A percentile compares a stretch with the other conserved stretches of the same genome.
phyloP scores from a whole-genome alignment of 2,888 invertebrate species.

The Dinocampus coccinellae region DNA sequence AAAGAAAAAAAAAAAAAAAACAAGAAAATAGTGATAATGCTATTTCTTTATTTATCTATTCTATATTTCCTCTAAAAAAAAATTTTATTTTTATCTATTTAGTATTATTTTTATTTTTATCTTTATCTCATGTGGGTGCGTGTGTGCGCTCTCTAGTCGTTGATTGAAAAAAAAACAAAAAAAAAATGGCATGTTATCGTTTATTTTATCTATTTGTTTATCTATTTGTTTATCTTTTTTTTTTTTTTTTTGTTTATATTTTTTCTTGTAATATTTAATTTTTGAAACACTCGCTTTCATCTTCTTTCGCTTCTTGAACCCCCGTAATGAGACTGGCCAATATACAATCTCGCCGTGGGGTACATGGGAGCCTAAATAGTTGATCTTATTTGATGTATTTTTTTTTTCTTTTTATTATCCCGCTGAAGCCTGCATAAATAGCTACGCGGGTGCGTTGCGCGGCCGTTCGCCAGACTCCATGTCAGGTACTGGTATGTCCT shows the following conservation, averaged over 20 bases:
- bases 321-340: conserved; percentile 44
- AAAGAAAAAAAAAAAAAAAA: neutral
- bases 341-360: conserved; percentile 43
- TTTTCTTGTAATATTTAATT: neutral
- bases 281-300: conserved; percentile 39
- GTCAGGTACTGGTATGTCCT: conserved; percentile 85
- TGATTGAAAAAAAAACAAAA: neutral
- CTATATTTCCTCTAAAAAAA: neutral
- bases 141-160: conserved; percentile 47
- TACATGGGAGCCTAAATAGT: conserved; percentile 44
- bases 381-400: conserved; percentile 66
- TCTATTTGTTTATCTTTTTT: conserved; percentile 48
- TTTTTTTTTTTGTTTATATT: conserved; percentile 30
- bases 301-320: conserved; percentile 48
- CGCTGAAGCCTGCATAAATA: conserved; percentile 72
- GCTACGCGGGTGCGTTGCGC: conserved; percentile 92
- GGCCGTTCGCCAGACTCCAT: conserved; percentile 85
- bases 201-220: conserved; percentile 35
- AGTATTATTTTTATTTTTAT: conserved; percentile 5
- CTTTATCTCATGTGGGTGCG: conserved; percentile 44
- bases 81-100: conserved; percentile 2
- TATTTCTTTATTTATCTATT: conserved; percentile 18
- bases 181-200: neutral
- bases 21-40: conserved; percentile 5
- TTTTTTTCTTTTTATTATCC: conserved; percentile 67